These are phyloP conservation scores for Malthinus flaveolus DNA, from an alignment of 2,888 invertebrate species.

Conservation along the genomic window DNA sequence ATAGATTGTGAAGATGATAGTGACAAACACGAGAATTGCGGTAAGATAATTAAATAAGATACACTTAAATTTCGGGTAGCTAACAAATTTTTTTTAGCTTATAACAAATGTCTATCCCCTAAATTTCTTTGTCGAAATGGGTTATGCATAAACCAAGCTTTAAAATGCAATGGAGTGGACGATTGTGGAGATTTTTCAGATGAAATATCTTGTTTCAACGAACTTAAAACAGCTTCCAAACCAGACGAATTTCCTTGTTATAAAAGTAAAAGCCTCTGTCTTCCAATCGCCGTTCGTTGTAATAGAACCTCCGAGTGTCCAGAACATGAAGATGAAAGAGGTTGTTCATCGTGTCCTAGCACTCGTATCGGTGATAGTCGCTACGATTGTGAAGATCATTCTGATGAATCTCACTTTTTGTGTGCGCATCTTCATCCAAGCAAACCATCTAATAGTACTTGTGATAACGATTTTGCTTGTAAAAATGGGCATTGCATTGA, in stretches of 20 bases:
- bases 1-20: conserved; percentile 75
- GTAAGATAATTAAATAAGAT: conserved; percentile 45
- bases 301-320: conserved; percentile 69
- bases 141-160: conserved; percentile 58
- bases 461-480: conserved; percentile 57
- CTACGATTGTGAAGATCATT: conserved; percentile 72
- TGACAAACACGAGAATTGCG: conserved; percentile 69
- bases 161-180: conserved; percentile 62
- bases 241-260: conserved; percentile 58
- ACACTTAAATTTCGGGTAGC: neutral
- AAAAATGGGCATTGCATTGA: conserved; percentile 68
- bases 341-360: conserved; percentile 54
- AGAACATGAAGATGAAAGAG: conserved; percentile 69
- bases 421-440: conserved; percentile 35
- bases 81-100: conserved; percentile 36
- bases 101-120: conserved; percentile 44
- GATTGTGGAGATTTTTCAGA: conserved; percentile 65
- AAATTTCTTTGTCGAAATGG: conserved; percentile 59
- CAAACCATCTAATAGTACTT: conserved; percentile 34
- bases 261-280: conserved; percentile 57
- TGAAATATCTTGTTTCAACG: conserved; percentile 54
- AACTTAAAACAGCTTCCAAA: conserved; percentile 48
- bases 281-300: conserved; percentile 58
- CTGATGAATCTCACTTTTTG: conserved; percentile 65
- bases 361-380: conserved; percentile 64